Conservation (phyloP, 2,888 invertebrate species). For the Sinodicranocentrus sp. region DNA sequence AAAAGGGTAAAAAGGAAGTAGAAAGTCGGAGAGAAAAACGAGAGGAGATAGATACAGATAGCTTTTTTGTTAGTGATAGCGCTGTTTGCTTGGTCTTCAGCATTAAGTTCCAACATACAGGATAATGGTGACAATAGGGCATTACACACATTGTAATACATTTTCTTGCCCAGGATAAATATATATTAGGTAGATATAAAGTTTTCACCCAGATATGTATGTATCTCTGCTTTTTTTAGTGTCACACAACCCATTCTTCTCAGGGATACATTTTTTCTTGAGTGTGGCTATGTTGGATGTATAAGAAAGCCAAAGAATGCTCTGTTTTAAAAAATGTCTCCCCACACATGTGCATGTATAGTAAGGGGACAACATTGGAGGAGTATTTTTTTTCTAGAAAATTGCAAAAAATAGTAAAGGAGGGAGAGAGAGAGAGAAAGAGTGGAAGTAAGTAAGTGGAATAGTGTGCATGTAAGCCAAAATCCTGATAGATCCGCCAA, state of each 20-base stretch:
- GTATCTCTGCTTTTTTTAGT: constrained; percentile 12
- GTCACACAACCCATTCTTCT: constrained; percentile 20
- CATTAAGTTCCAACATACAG: constrained; percentile 19
- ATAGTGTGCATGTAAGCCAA: constrained; percentile 45
- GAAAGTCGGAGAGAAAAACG: too few species aligned
- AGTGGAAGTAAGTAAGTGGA: constrained; percentile 12
- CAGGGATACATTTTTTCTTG: neutral
- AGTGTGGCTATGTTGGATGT: neutral
- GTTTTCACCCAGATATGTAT: too few species aligned
- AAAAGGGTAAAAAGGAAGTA: constrained; percentile 14
- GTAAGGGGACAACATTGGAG: neutral
- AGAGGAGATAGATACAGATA: constrained; percentile 33
- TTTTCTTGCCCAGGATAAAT: neutral
- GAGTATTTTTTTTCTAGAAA: constrained; percentile 12
- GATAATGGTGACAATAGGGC: constrained; percentile 42
- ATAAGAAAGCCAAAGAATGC: constrained; percentile 11
- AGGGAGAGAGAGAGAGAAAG: neutral
- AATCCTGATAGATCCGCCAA: constrained; percentile 46
- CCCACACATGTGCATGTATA: neutral
- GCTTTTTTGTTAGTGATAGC: constrained; percentile 9
- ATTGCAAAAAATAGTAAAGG: constrained; percentile 19
- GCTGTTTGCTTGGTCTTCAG: neutral
- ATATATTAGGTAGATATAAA: too few species aligned
- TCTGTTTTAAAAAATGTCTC: neutral
- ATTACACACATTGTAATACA: constrained; percentile 27